Evolutionary conservation across 2,797 vertebrate genomes (phyloP), one percentile per base, ranked within the genome.

Genomic region (Agapornis canus): DNA sequence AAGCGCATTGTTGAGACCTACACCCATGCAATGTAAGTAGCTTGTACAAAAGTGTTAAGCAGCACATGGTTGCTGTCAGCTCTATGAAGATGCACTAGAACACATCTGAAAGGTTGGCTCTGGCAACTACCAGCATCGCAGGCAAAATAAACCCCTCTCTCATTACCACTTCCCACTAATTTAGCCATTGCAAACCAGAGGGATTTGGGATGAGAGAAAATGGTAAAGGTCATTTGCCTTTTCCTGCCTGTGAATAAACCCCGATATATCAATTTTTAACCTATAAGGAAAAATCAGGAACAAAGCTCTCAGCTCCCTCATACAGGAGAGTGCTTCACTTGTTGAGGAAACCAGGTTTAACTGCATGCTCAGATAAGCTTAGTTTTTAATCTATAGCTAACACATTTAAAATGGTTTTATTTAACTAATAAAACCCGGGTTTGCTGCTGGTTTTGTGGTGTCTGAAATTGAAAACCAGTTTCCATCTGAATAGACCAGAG

Each of bases 401-500:
- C 61, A 73, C 25, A 16, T 83, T 88, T 88, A 57, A 86, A 92
- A 76, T 43, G 51, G 61, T 12, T 95, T 88, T 69, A 75, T 94
- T 94, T 82, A 83, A 81, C 72, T 83, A 92, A 79, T 69, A 91
- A 94, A 94, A 6, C 2, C 7, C 6, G 6, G 54, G 80, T 95
- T 87, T 71, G 19, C 51, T 51, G 42, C 65, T 79, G 69, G 1
- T 4, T 92, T 95, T 83, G 18, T 47, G 76, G 45, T 7, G 3
- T 70, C 60, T 90, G 37, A 81, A 90, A 94, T 61, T 68, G 71
- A 86, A 95, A 94, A 71, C 32, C 29, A 43, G 65, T 96, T 96
- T 94, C 66, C 59, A 48, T 59, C 80, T 9, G 39, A 95, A 91
- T 4, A 83, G 70, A 54, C 23, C 70, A 7, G 5, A 17, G 70